Percentiles rank a stretch among this genome's conserved stretches.
phyloP scores from a whole-genome alignment of 2,113 vertebrate species.

The Trematocara marginatum region DNA sequence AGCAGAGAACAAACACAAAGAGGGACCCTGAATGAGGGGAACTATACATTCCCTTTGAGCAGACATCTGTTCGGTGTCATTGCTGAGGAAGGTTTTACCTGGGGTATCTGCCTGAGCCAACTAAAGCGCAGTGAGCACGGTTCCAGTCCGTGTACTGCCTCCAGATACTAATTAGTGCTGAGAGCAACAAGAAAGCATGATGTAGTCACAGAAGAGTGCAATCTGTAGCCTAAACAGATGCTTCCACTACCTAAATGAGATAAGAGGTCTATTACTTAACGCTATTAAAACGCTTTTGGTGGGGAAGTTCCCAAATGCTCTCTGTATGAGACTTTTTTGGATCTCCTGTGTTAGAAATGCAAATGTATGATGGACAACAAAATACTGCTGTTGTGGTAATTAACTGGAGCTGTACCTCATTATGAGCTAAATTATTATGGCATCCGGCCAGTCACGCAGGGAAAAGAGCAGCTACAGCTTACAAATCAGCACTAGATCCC shows the following conservation, averaged over 20 bases:
- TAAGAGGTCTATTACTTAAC: slow-evolving; percentile 43
- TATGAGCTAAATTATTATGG: slow-evolving; percentile 55
- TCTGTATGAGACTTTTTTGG: background rate
- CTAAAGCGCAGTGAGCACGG: background rate
- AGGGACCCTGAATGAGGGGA: background rate
- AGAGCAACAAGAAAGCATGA: slow-evolving; percentile 27
- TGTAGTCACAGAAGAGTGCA: slow-evolving; percentile 31
- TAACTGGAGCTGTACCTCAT: slow-evolving; percentile 60
- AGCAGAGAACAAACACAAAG: slow-evolving; percentile 6
- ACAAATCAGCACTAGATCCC: slow-evolving; percentile 15
- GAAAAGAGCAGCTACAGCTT: slow-evolving; percentile 18
- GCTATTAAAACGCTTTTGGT: slow-evolving; percentile 35
- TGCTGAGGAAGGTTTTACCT: slow-evolving; percentile 24
- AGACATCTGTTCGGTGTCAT: slow-evolving; percentile 35
- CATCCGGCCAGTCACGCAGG: slow-evolving; percentile 27
- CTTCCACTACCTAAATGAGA: slow-evolving; percentile 39
- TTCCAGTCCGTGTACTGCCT: slow-evolving; percentile 44
- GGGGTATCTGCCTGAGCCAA: slow-evolving; percentile 30
- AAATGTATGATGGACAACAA: slow-evolving; percentile 34
- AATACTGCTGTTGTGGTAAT: slow-evolving; percentile 53
- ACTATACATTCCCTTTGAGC: background rate
- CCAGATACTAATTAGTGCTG: slow-evolving; percentile 61
- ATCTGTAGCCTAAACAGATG: slow-evolving; percentile 63
- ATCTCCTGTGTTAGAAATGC: slow-evolving; percentile 3
- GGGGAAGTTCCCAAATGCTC: slow-evolving; percentile 19